Percentiles rank a stretch among this genome's conserved stretches.
These are phyloP conservation scores for Agapornis canus DNA, from an alignment of 2,797 vertebrate genomes.

Conservation along the genomic window DNA sequence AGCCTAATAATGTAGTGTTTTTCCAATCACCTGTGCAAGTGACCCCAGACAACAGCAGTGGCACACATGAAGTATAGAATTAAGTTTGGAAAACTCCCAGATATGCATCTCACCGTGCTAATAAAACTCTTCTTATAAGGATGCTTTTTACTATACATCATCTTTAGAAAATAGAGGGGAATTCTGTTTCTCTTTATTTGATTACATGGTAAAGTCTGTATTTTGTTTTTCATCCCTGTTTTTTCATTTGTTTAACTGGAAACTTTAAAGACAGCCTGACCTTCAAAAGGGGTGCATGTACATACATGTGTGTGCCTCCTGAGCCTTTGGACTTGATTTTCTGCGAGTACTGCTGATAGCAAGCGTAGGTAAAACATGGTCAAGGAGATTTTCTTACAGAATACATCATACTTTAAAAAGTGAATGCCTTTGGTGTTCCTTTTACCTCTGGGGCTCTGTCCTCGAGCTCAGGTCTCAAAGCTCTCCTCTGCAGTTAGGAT, in stretches of 20 bases:
- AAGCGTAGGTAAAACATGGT: neutral
- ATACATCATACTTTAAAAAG: fast-evolving
- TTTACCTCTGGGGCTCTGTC: neutral
- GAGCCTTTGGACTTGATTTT: neutral
- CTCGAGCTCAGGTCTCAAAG: neutral
- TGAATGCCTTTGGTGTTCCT: neutral
- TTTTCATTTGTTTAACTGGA: neutral
- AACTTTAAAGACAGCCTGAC: neutral
- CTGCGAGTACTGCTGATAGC: neutral
- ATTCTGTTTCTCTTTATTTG: neutral
- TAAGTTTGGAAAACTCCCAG: neutral
- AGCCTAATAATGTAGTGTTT: neutral
- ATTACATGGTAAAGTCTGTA: neutral
- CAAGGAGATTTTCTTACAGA: neutral
- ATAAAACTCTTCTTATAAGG: neutral
- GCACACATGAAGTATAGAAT: fast-evolving
- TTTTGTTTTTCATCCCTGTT: neutral
- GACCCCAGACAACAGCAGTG: neutral
- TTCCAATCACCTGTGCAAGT: neutral
- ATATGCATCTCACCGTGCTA: neutral
- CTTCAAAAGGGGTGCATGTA: neutral
- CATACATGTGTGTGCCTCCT: fast-evolving
- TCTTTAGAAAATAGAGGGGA: neutral
- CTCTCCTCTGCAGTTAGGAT: neutral
- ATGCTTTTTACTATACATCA: neutral